These are phyloP conservation scores for Chondrosia reniformis DNA, from an alignment of 37 sponge, comb jelly and placozoan genomes.

Conservation along the genomic window DNA sequence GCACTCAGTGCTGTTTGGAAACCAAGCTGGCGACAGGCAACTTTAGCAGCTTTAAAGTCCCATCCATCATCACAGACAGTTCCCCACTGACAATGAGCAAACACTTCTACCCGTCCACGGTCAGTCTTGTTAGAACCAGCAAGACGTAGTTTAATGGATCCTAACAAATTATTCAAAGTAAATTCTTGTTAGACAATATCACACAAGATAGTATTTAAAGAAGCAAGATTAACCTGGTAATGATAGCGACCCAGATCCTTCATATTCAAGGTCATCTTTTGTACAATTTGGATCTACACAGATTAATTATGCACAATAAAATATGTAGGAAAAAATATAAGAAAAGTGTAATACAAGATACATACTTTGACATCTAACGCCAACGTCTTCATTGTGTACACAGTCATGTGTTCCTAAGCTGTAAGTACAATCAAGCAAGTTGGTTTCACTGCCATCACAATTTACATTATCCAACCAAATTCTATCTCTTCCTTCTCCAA, in stretches of 20 bases:
- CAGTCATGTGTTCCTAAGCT: background rate
- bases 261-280: too few relatives aligned
- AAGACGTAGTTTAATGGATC: too few relatives aligned
- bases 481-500: background rate
- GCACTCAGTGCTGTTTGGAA: conserved; percentile 9
- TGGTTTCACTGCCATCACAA: background rate
- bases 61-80: conserved; percentile 37
- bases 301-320: too few relatives aligned
- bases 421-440: background rate
- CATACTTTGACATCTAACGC: background rate
- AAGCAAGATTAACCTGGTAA: too few relatives aligned
- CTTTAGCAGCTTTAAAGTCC: conserved; percentile 19
- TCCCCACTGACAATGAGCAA: conserved; percentile 22
- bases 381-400: background rate
- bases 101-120: conserved; percentile 8
- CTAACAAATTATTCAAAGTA: too few relatives aligned
- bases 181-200: too few relatives aligned
- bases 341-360: too few relatives aligned
- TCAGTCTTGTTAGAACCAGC: background rate
- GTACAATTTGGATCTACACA: too few relatives aligned
- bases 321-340: too few relatives aligned
- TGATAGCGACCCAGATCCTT: too few relatives aligned
- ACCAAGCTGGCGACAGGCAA: conserved; percentile 30
- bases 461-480: conserved; percentile 5
- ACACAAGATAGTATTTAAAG: too few relatives aligned